Evolutionary conservation across 2,113 vertebrate species (phyloP).

Genomic region (Cyanoderma ruficeps): DNA sequence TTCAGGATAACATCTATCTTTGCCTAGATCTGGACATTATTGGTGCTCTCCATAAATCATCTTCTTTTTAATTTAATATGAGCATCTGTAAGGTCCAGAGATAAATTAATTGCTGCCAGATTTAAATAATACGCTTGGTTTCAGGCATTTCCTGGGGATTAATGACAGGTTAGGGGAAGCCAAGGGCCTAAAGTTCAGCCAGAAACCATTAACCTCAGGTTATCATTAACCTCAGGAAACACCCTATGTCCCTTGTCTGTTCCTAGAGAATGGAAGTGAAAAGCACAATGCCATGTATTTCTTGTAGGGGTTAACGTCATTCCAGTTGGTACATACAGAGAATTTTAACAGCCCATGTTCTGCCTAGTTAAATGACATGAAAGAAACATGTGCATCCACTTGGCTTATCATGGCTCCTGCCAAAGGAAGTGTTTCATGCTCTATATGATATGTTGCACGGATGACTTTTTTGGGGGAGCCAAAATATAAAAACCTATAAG

Average conservation of each 20-base stretch:
- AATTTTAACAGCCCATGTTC: background rate
- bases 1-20: slow-evolving; percentile 53
- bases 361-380: background rate
- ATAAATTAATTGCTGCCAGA: slow-evolving; percentile 71
- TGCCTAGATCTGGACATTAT: slow-evolving; percentile 31
- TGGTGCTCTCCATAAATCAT: slow-evolving; percentile 48
- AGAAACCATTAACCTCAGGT: slow-evolving; percentile 69
- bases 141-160: slow-evolving; percentile 68
- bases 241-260: background rate
- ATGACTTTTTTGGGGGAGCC: background rate
- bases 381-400: background rate
- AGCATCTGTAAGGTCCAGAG: slow-evolving; percentile 65
- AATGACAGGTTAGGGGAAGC: slow-evolving; percentile 68
- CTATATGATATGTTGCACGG: background rate
- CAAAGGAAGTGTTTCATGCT: background rate
- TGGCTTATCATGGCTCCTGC: background rate
- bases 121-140: slow-evolving; percentile 64
- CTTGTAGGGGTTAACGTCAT: background rate
- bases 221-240: slow-evolving; percentile 67
- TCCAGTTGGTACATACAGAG: background rate
- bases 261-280: slow-evolving; percentile 17
- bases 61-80: slow-evolving; percentile 60
- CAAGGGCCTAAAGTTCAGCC: slow-evolving; percentile 61
- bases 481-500: background rate
- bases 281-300: background rate